A percentile compares a stretch with the other conserved stretches of the same genome.
Conservation (phyloP, 2,797 vertebrate species). For the Aselliscus stoliczkanus region DNA sequence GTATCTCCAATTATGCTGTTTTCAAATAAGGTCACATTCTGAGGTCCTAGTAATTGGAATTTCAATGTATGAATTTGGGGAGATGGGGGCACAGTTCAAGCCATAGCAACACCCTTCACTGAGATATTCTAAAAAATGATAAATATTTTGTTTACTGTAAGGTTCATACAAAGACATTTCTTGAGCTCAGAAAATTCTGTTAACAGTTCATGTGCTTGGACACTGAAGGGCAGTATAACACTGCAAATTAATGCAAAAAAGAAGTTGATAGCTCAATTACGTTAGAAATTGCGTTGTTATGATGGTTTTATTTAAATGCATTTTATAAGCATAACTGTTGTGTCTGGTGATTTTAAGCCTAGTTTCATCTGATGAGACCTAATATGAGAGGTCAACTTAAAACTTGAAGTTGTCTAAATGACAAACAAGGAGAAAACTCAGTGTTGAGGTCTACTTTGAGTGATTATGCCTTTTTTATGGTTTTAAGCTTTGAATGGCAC, state of each 20-base stretch:
- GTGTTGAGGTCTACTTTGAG: background rate
- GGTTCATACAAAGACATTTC: background rate
- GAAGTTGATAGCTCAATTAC: background rate
- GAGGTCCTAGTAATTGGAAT: background rate
- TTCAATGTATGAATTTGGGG: background rate
- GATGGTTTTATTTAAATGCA: background rate
- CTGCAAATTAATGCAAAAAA: slow-evolving; percentile 37
- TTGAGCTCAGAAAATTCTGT: background rate
- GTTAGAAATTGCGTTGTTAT: background rate
- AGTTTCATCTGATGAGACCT: background rate
- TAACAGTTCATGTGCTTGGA: slow-evolving; percentile 44
- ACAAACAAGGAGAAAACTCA: background rate
- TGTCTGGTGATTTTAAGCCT: background rate
- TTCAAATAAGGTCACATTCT: background rate
- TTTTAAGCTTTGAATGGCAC: slow-evolving; percentile 31
- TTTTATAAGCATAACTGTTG: background rate
- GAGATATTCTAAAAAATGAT: background rate
- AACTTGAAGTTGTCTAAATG: background rate
- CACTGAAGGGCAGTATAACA: slow-evolving; percentile 67
- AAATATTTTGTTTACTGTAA: background rate
- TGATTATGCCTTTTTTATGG: slow-evolving; percentile 8
- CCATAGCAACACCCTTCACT: background rate
- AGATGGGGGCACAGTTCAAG: background rate
- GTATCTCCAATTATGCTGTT: background rate
- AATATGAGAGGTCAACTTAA: background rate